Base-by-base conservation (phyloP, 2,888 invertebrate species). In the Amitus sp. region DNA sequence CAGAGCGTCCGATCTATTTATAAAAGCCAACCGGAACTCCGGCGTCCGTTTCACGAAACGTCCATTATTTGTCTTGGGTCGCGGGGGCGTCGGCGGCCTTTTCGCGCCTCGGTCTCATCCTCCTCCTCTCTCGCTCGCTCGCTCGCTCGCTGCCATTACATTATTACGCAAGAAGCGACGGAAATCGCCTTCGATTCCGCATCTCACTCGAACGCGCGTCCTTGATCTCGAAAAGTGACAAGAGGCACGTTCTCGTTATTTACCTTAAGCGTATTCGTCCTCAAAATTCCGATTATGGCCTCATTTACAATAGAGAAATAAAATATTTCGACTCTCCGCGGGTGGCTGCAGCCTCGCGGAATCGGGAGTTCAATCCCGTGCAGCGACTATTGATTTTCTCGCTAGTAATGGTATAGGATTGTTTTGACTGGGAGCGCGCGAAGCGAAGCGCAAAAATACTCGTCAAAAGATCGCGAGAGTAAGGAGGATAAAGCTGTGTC, bases 311-410 rank as follows among this genome's bases (percentile, higher is more conserved):
- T n/a, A n/a, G n/a, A n/a, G n/a, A n/a, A n/a, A n/a, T n/a, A n/a
- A n/a, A n/a, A n/a, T n/a, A n/a, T n/a, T n/a, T n/a, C n/a, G n/a
- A n/a, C n/a, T n/a, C n/a, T n/a, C n/a, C n/a, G n/a, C n/a, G n/a
- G 12, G 6, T 39, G 15, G 7, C 13, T 15, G 17, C 39, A 39
- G 39, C 39, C 15, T 39, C 39, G 12, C 34, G 39, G 39, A 39
- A 3, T 17, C 12, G 39, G 2, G 39, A 13, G 12, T 39, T 23
- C 73, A 72, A 77, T 70, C 69, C 72, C 72, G 72, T 66, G 72
- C 71, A 68, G 68, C 62, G 68, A 62, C 72, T 78, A 77, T 78
- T 77, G 77, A 78, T 78, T 78, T 78, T 78, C 72, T 71, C 67
- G 62, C 70, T 23, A 7, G 23, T 7, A n/a, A n/a, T n/a, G n/a